Base-by-base conservation (phyloP, 2,797 vertebrate species). In the Oreochromis grahami region DNA sequence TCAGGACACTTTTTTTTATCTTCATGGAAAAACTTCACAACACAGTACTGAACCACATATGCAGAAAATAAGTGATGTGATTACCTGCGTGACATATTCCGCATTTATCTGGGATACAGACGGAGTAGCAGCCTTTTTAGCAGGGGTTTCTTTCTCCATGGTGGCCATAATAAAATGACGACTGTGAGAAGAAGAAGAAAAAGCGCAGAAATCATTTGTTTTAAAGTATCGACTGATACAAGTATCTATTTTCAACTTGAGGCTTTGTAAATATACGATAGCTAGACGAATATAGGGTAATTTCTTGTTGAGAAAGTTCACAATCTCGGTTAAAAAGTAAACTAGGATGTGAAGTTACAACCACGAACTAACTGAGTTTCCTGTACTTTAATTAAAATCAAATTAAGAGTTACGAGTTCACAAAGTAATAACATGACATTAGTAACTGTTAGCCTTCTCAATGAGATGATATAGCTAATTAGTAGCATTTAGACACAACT, bases 71-170 rank as follows among this genome's bases (percentile, higher is more conserved):
- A 9, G 2, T 15, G 24, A 3, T 19, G 32, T 6, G 3, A 15
- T 89, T 94, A 98, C 98, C 98, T 99, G 98, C 7, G 98, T 99
- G 70, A 99, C 98, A 93, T 97, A 98, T 95, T 99, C 98, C 1
- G 98, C 98, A 83, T 99, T 99, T 65, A 99, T 99, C 95, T 99
- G 98, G 5, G 98, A 97, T 87, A 99, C 98, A 13, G 98, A 99
- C 1, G 98, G 98, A 12, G 98, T 98, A 53, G 98, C 97, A 48
- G 96, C 95, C 88, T 99, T 99, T 90, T 98, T 98, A 63, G 95
- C 89, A 2, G 96, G 94, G 17, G 94, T 93, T 86, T 95, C 93
- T 86, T 96, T 96, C 91, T 97, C 96, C 93, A 91, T 95, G 34
- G 94, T 94, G 72, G 90, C 86, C 89, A 82, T 92, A 68, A 79